These are phyloP conservation scores for Helogale parvula DNA, from an alignment of 2,113 vertebrate genomes.

Conservation along the genomic window DNA sequence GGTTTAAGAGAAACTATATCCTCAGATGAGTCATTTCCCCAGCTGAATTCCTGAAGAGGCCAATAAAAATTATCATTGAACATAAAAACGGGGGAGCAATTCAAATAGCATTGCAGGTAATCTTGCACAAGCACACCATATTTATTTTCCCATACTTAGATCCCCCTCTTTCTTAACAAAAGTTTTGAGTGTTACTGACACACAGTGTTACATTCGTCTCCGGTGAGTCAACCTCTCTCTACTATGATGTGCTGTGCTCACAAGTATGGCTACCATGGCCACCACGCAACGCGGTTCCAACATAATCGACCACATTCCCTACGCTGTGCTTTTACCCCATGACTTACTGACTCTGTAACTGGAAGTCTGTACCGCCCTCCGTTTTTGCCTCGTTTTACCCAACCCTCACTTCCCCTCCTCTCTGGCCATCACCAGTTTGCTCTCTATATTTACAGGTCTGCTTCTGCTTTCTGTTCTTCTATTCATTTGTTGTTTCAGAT, in stretches of 20 bases:
- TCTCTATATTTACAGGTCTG: not conserved
- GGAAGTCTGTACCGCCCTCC: not conserved
- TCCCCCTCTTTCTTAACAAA: not conserved
- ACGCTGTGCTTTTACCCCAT: not conserved
- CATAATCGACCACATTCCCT: not conserved
- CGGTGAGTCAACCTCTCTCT: not conserved
- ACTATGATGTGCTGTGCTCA: not conserved
- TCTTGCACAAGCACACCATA: conserved; percentile 54
- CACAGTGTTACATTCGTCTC: not conserved
- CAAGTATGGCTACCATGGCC: not conserved
- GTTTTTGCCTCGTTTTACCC: not conserved
- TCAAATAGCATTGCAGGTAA: conserved; percentile 61
- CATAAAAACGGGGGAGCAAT: conserved; percentile 72
- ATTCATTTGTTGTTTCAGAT: not conserved
- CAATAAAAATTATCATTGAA: conserved; percentile 83
- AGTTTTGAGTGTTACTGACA: not conserved
- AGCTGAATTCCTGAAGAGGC: conserved; percentile 79
- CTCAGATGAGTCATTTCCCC: conserved; percentile 67
- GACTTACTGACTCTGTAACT: too few species aligned
- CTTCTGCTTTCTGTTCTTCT: not conserved
- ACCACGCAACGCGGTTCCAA: not conserved
- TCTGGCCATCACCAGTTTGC: not conserved
- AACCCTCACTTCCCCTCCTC: not conserved
- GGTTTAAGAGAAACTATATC: conserved; percentile 63
- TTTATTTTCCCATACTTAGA: conserved; percentile 67